Evolutionary conservation across 2,888 invertebrate genomes (phyloP), one percentile per base, ranked within the genome.

Genomic region (Brachynemurus nebulosus): DNA sequence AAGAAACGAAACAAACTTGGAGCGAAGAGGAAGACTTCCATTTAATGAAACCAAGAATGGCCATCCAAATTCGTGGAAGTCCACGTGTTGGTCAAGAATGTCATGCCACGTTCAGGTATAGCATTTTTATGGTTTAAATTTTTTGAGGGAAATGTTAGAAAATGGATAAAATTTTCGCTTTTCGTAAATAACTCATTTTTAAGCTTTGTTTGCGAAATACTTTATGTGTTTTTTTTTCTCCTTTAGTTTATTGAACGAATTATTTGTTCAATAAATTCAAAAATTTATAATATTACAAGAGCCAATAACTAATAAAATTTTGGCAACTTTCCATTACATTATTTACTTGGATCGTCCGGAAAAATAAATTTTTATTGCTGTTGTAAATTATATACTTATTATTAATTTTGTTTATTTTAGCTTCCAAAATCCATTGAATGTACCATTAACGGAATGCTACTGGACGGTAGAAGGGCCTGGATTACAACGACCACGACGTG

Each of bases 1-100:
- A 74, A 53, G 81, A 82, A 58, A 84, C 83, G 0, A 72, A 73
- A 36, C 84, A 84, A 59, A 74, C 78, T 2, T 83, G 80, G 76
- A 76, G 78, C 40, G 78, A 78, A 53, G 80, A 81, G 56, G 81
- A 81, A 51, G 80, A 82, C 56, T 80, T 81, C 63, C 70, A 74
- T 16, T 66, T 84, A 39, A 70, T 72, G 42, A 80, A 80, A 58
- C 83, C 83, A 11, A 70, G 71, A 54, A 69, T 81, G 56, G 68
- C 71, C 57, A 69, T 83, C 16, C 70, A 76, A 69, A 78, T 78
- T 59, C 65, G 69, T 45, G 61, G 64, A 50, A 68, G 67, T 52
- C 70, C 72, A 7, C 65, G 64, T 53, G 65, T 74, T 44, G 70
- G 70, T 23, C 69, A 71, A 51, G 70, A 71, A 52, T 70, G 69